Conservation (phyloP, 1,140 invertebrate species). For the Cydia amplana region DNA sequence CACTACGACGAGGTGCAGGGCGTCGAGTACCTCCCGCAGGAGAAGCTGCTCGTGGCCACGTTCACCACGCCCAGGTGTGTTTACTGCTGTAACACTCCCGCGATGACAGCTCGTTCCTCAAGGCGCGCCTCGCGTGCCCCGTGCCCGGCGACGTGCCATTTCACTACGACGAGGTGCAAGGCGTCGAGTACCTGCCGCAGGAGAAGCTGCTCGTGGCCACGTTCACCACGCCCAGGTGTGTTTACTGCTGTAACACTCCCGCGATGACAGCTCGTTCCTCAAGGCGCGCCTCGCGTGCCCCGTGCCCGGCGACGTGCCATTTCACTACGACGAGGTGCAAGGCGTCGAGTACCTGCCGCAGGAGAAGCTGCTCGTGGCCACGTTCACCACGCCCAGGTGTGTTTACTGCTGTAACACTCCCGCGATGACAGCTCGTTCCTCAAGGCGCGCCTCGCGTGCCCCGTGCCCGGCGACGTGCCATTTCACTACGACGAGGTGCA, state of each 20-base stretch:
- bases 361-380: constrained; percentile 93
- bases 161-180: constrained; percentile 96
- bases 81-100: constrained; percentile 69
- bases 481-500: constrained; percentile 98
- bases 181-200: constrained; percentile 88
- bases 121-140: constrained; percentile 95
- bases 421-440: constrained; percentile 96
- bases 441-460: constrained; percentile 95
- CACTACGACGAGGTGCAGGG: constrained; percentile 97
- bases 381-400: constrained; percentile 96
- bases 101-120: constrained; percentile 94
- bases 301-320: constrained; percentile 93
- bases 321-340: constrained; percentile 97
- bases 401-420: too few species aligned
- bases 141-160: constrained; percentile 95
- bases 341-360: constrained; percentile 89
- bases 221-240: constrained; percentile 94
- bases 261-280: constrained; percentile 93
- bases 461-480: constrained; percentile 93
- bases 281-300: constrained; percentile 96
- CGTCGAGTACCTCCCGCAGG: constrained; percentile 87
- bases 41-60: constrained; percentile 93
- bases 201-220: constrained; percentile 94
- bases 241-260: constrained; percentile 62
- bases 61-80: constrained; percentile 94